Base-by-base conservation (phyloP, 2,113 vertebrate species). In the Corythoichthys intestinalis region DNA sequence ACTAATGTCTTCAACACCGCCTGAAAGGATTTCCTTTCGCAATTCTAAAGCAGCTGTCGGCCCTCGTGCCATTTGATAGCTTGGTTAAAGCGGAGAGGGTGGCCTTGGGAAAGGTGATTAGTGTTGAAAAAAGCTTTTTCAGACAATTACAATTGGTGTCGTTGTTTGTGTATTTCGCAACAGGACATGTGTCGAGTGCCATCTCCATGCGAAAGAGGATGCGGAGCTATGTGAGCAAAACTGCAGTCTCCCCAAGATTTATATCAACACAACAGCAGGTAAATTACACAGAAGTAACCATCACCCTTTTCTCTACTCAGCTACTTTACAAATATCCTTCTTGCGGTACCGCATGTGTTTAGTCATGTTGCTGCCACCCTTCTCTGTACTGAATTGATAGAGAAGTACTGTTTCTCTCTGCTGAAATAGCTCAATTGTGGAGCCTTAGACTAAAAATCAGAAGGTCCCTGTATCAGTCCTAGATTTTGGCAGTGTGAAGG, bases 151-250 rank as follows among this genome's bases (percentile, higher is more conserved):
- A 44, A 1, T 44, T 11, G 20, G 15, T 62, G 39, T 4, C 5
- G 39, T 60, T 13, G 13, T 3, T 11, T 58, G 6, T 37, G 10
- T 44, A 11, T 75, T 76, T 87, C 79, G 70, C 65, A 69, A 82
- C 90, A 99, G 97, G 91, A 89, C 79, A 89, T 99, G 97, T 82
- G 91, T 96, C 62, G 96, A 98, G 90, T 99, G 96, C 87, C 90
- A 97, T 83, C 88, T 98, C 70, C 92, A 93, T 86, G 88, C 89
- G 0, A 71, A 92, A 9, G 90, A 89, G 20, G 84, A 89, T 59
- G 60, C 0, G 2, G 91, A 89, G 86, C 82, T 89, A 61, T 99
- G 97, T 81, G 75, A 76, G 65, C 89, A 94, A 62, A 95, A 86
- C 85, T 99, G 97, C 91, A 93, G 88, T 75, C 44, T 85, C 72